phyloP scores from a whole-genome alignment of 1,140 invertebrate genomes.

The Ceratina australensis region DNA sequence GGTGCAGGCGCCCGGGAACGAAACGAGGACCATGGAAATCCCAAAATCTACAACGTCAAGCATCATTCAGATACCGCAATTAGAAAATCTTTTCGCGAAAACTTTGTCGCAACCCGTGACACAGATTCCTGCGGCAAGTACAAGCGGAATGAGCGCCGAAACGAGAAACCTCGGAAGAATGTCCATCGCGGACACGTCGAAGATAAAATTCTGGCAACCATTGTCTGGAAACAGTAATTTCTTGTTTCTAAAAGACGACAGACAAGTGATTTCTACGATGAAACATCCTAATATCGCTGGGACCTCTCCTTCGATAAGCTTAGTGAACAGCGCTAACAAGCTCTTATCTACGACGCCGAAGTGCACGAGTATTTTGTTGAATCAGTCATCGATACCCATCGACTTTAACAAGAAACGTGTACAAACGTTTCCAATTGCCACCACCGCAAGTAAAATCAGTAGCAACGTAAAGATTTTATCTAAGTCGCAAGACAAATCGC shows the following conservation, averaged over 20 bases:
- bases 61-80: conserved; percentile 21
- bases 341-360: neutral
- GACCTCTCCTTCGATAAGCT: conserved; percentile 4
- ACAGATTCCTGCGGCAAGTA: neutral
- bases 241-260: conserved; percentile 16
- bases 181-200: conserved; percentile 14
- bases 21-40: neutral
- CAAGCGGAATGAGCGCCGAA: neutral
- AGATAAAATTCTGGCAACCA: conserved; percentile 47
- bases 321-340: conserved; percentile 8
- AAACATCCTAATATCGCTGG: neutral
- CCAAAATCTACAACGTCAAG: neutral
- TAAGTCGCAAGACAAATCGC: neutral
- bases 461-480: neutral
- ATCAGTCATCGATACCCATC: conserved; percentile 9
- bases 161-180: conserved; percentile 13
- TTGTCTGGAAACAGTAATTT: conserved; percentile 10
- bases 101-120: neutral
- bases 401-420: conserved; percentile 11
- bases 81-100: conserved; percentile 23
- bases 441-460: neutral
- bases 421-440: neutral
- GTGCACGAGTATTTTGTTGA: conserved; percentile 13
- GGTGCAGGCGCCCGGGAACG: neutral
- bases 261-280: neutral